Conservation (phyloP, 2,797 vertebrate species). For the Lateolabrax maculatus region DNA sequence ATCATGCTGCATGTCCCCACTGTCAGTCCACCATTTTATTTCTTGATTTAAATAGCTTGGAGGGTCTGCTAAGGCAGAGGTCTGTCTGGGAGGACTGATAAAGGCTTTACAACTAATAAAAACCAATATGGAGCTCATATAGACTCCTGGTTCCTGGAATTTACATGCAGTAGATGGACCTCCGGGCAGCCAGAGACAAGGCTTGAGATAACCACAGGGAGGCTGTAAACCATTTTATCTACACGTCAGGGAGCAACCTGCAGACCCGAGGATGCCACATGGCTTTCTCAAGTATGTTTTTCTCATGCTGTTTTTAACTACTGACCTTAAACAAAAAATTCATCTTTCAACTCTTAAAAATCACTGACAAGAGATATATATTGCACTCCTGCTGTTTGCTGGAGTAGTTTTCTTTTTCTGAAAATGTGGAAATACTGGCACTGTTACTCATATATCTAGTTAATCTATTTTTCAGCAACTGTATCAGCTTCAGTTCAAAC, state of each 20-base stretch:
- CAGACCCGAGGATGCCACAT: not conserved
- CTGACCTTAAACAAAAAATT: not conserved
- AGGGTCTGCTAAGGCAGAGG: conserved; percentile 36
- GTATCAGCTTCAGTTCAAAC: not conserved
- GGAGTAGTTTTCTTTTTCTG: not conserved
- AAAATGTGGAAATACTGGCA: not conserved
- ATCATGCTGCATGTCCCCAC: not conserved
- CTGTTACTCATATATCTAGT: not conserved
- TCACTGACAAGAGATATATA: not conserved
- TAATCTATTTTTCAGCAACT: not conserved
- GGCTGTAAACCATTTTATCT: conserved; percentile 40
- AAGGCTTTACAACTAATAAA: conserved; percentile 68
- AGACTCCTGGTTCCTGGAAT: conserved; percentile 52
- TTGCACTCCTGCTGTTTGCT: too few species aligned
- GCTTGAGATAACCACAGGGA: conserved; percentile 21
- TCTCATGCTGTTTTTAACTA: conserved; percentile 1
- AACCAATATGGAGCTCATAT: conserved; percentile 53
- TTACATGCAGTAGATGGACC: conserved; percentile 41
- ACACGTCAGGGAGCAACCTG: not conserved
- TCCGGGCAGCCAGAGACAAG: conserved; percentile 29
- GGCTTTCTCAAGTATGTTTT: not conserved
- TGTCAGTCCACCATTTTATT: conserved; percentile 36
- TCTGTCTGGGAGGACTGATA: conserved; percentile 41
- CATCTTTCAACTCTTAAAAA: not conserved
- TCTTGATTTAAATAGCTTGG: conserved; percentile 11